Conservation (phyloP, 2,888 invertebrate species). For the Ceriagrion tenellum region DNA sequence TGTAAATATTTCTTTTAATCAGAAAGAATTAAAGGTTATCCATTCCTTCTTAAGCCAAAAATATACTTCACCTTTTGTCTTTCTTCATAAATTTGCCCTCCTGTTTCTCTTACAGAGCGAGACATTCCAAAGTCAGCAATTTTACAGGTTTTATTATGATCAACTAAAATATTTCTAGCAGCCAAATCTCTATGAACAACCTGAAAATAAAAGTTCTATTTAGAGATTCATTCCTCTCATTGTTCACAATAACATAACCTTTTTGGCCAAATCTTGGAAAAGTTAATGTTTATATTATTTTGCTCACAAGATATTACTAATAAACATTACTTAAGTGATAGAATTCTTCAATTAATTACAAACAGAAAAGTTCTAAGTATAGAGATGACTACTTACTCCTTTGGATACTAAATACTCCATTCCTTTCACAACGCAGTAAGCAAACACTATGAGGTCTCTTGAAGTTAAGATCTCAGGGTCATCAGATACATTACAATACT, state of each 20-base stretch:
- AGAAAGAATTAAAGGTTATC: not conserved
- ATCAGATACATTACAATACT: constrained; percentile 82
- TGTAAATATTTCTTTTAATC: too few relatives aligned
- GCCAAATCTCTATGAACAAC: constrained; percentile 92
- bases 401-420: constrained; percentile 91
- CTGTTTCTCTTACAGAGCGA: constrained; percentile 80
- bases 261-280: not conserved
- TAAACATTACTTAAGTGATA: not conserved
- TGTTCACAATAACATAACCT: not conserved
- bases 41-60: not conserved
- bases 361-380: not conserved
- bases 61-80: constrained; percentile 76
- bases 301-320: not conserved
- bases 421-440: constrained; percentile 90
- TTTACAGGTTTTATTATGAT: constrained; percentile 92
- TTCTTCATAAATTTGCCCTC: constrained; percentile 78
- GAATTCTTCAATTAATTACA: not conserved
- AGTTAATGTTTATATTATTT: not conserved
- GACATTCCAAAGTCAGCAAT: constrained; percentile 95
- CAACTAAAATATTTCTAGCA: constrained; percentile 89
- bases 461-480: constrained; percentile 83
- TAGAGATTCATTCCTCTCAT: not conserved
- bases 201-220: constrained; percentile 78
- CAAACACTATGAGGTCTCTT: constrained; percentile 88
- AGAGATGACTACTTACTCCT: constrained; percentile 81